Conservation (phyloP, 2,888 invertebrate genomes). For the Resseliella maxima region DNA sequence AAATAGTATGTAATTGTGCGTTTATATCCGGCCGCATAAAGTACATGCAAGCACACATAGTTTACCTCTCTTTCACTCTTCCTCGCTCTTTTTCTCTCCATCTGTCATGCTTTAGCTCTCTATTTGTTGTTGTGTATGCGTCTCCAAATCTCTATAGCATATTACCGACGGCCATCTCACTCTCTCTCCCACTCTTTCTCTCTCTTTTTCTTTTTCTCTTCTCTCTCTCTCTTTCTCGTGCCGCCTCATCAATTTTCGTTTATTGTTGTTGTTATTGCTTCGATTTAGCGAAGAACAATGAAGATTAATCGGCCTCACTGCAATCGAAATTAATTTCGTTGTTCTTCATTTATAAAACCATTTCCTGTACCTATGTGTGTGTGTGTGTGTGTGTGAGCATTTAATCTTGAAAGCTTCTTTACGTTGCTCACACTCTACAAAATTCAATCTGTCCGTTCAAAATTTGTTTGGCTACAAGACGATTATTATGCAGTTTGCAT, state of each 20-base stretch:
- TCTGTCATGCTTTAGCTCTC: no score
- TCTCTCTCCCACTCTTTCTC: no score
- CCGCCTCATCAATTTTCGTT: neutral
- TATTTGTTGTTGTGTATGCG: no score
- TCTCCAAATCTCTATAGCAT: no score
- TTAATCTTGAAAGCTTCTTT: conserved; percentile 23
- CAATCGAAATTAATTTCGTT: conserved; percentile 11
- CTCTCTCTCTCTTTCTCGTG: neutral
- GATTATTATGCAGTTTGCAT: no score
- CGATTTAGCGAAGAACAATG: conserved; percentile 11
- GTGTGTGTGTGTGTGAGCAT: no score
- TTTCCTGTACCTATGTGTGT: neutral
- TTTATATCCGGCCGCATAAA: conserved; percentile 36
- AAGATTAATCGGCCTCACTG: conserved; percentile 17
- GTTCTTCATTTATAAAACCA: conserved; percentile 3
- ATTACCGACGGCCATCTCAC: no score
- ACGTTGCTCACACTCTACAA: neutral
- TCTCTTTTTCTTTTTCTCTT: neutral
- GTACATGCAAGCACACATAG: neutral
- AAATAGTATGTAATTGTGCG: conserved; percentile 44
- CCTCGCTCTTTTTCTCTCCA: neutral
- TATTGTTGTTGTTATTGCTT: neutral
- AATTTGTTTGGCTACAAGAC: neutral
- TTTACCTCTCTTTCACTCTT: neutral
- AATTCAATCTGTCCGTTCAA: no score